Percentiles rank a stretch among this genome's conserved stretches.
These are phyloP conservation scores for Nemurella pictetii DNA, from an alignment of 2,888 invertebrate species.

Conservation along the genomic window DNA sequence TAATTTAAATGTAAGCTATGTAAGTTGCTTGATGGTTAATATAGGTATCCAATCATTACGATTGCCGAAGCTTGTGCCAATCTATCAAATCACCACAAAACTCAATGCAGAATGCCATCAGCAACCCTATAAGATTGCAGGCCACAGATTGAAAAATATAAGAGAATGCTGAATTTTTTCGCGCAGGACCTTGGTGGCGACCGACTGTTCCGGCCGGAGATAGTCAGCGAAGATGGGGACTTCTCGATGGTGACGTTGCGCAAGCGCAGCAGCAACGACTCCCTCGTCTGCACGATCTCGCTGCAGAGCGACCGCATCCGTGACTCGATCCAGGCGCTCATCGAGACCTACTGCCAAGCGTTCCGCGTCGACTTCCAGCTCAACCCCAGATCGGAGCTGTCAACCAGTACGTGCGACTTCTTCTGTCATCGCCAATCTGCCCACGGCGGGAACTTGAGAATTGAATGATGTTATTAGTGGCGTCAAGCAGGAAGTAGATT, in stretches of 20 bases:
- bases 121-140: too few species aligned
- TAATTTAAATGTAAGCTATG: too few species aligned
- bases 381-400: slow-evolving; percentile 60
- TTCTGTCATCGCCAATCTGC: too few species aligned
- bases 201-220: slow-evolving; percentile 57
- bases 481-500: not conserved
- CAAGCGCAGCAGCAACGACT: slow-evolving; percentile 33
- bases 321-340: slow-evolving; percentile 77
- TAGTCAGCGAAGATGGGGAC: slow-evolving; percentile 67
- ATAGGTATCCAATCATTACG: too few species aligned
- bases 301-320: slow-evolving; percentile 72
- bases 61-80: too few species aligned
- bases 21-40: too few species aligned
- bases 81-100: too few species aligned
- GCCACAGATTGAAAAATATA: too few species aligned
- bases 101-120: too few species aligned
- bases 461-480: not conserved
- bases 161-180: too few species aligned
- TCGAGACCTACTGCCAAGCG: slow-evolving; percentile 84
- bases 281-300: slow-evolving; percentile 57
- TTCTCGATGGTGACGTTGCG: slow-evolving; percentile 70
- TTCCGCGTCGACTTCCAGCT: slow-evolving; percentile 83
- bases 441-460: too few species aligned
- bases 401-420: slow-evolving; percentile 53
- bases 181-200: not conserved